Percentiles rank a stretch among this genome's conserved stretches.
Conservation (phyloP, 2,797 vertebrate species). For the Balearica regulorum region DNA sequence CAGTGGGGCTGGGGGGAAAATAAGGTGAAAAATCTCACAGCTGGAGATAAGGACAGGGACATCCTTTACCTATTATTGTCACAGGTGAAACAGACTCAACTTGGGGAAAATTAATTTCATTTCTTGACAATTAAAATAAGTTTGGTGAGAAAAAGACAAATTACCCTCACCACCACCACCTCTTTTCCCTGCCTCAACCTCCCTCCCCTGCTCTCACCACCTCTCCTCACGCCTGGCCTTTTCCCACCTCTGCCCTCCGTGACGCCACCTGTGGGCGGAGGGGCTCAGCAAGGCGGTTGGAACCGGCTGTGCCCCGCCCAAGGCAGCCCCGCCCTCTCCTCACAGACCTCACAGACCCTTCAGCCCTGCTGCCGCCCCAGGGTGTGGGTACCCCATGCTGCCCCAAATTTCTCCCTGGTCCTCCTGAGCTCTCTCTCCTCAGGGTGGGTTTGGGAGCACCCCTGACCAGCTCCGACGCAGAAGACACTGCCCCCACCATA, state of each 20-base stretch:
- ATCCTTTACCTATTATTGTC: background rate
- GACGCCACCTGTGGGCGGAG: background rate
- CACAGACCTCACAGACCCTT: fast-evolving
- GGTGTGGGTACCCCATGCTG: fast-evolving
- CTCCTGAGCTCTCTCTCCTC: fast-evolving
- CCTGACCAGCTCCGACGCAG: fast-evolving
- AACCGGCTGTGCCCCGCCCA: fast-evolving
- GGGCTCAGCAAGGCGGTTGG: fast-evolving
- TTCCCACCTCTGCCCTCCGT: background rate
- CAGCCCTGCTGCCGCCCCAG: background rate
- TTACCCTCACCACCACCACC: fast-evolving
- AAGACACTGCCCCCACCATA: fast-evolving
- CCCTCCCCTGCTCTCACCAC: fast-evolving
- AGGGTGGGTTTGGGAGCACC: fast-evolving
- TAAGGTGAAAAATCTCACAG: background rate
- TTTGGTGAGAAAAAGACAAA: background rate
- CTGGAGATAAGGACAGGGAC: fast-evolving
- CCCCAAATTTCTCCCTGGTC: background rate
- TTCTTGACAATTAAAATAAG: background rate
- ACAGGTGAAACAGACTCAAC: background rate
- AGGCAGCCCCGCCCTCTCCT: fast-evolving
- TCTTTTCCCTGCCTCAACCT: fast-evolving
- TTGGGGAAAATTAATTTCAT: fast-evolving
- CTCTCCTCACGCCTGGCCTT: too few species aligned
- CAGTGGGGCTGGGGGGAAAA: background rate